phyloP scores from a whole-genome alignment of 2,888 invertebrate genomes.

The Drosophila longiperda region DNA sequence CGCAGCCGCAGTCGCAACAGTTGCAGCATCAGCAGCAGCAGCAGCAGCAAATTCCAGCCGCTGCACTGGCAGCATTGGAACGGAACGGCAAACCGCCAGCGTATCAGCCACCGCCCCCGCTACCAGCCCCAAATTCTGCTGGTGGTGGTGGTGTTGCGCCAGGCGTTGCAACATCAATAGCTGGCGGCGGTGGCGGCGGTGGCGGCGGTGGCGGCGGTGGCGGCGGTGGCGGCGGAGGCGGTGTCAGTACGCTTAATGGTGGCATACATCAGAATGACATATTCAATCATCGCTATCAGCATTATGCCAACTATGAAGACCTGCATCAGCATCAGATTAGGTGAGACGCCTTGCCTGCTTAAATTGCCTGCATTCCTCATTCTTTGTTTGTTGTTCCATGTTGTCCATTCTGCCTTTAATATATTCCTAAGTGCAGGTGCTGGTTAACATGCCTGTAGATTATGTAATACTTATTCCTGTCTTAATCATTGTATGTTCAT shows the following conservation, averaged over 20 bases:
- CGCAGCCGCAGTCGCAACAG: constrained; percentile 68
- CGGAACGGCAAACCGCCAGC: constrained; percentile 84
- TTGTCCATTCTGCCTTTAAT: not conserved
- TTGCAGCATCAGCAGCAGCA: constrained; percentile 83
- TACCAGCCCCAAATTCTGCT: constrained; percentile 77
- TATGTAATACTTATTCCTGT: not conserved
- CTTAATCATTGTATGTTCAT: not conserved
- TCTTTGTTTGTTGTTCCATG: not conserved
- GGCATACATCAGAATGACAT: constrained; percentile 85
- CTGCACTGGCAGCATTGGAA: constrained; percentile 81
- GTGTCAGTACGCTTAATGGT: constrained; percentile 42
- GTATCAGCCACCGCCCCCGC: constrained; percentile 85
- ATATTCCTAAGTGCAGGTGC: constrained; percentile 26
- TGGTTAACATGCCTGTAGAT: constrained; percentile 11
- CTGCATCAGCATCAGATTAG: constrained; percentile 93
- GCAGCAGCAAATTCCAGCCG: constrained; percentile 77
- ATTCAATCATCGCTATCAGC: constrained; percentile 86
- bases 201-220: not conserved
- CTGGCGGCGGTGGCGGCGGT: not conserved
- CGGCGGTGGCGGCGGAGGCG: not conserved
- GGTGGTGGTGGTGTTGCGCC: constrained; percentile 52
- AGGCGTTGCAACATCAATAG: not conserved
- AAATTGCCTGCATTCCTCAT: not conserved
- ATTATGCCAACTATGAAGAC: constrained; percentile 94
- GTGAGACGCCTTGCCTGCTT: constrained; percentile 86